Evolutionary conservation across 2,888 invertebrate genomes (phyloP).

Genomic region (Malthinus seriepunctatus): DNA sequence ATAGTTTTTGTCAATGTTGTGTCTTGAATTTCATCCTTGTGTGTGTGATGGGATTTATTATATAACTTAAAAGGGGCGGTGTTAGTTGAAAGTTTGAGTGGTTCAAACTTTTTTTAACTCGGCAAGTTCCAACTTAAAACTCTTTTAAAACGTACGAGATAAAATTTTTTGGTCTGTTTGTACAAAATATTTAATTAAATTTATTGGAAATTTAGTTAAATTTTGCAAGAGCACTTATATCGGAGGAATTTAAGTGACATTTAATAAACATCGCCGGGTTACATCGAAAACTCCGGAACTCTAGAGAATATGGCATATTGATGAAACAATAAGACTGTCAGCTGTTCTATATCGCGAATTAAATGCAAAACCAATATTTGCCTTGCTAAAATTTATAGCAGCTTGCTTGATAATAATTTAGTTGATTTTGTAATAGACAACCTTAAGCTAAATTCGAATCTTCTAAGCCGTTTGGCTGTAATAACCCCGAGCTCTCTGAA

Average conservation of each 20-base stretch:
- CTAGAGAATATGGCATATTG: constrained; percentile 15
- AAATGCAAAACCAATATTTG: constrained; percentile 21
- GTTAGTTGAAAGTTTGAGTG: constrained; percentile 5
- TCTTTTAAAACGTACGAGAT: background rate
- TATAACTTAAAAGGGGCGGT: constrained; percentile 2
- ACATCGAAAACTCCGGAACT: constrained; percentile 11
- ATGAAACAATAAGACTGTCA: constrained; percentile 16
- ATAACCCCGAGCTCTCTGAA: constrained; percentile 3
- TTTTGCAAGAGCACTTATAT: constrained; percentile 11
- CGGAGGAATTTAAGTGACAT: constrained; percentile 10
- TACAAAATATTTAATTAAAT: constrained; percentile 3
- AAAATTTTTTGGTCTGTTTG: constrained; percentile 4
- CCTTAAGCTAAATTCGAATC: constrained; percentile 12
- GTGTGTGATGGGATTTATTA: constrained; percentile 1
- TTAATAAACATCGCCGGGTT: constrained; percentile 18
- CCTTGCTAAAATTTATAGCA: constrained; percentile 20
- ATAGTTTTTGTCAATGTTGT: constrained; percentile 3
- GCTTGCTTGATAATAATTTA: constrained; percentile 14
- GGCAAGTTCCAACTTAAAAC: too few relatives aligned
- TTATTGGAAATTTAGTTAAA: constrained; percentile 8
- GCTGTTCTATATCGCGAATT: constrained; percentile 17
- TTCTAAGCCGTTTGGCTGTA: constrained; percentile 8
- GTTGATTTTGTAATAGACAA: constrained; percentile 13
- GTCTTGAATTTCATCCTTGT: background rate
- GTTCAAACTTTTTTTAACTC: background rate